A percentile compares a stretch with the other conserved stretches of the same genome.
phyloP scores from a whole-genome alignment of 2,797 vertebrate genomes.

The Pampus argenteus region DNA sequence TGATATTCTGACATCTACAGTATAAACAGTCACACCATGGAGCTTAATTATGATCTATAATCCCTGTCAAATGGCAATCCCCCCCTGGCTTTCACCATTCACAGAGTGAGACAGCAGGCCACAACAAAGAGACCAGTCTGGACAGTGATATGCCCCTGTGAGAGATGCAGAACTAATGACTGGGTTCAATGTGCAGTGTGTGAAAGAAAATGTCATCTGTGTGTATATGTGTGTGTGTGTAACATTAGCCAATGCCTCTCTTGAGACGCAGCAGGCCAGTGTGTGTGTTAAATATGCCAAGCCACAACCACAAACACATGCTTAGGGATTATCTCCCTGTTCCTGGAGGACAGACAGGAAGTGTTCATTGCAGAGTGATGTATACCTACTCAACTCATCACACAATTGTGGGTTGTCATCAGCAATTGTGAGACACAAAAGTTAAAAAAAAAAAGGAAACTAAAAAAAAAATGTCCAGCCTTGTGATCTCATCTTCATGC shows the following conservation, averaged over 20 bases:
- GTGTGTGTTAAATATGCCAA: conserved; percentile 37
- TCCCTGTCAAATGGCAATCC: conserved; percentile 43
- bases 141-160: conserved; percentile 40
- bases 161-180: conserved; percentile 45
- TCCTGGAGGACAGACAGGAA: conserved; percentile 27
- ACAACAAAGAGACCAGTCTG: conserved; percentile 17
- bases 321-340: conserved; percentile 52
- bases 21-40: conserved; percentile 26
- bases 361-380: neutral
- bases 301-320: conserved; percentile 45
- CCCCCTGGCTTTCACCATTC: conserved; percentile 30
- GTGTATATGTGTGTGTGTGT: conserved; percentile 10
- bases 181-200: conserved; percentile 9
- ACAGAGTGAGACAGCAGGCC: conserved; percentile 24
- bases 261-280: conserved; percentile 12
- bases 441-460: neutral
- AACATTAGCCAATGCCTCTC: conserved; percentile 31
- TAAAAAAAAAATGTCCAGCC: neutral
- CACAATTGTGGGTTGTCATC: conserved; percentile 9
- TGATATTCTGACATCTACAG: conserved; percentile 34
- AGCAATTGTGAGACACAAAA: neutral
- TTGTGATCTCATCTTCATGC: conserved; percentile 15
- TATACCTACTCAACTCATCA: conserved; percentile 13
- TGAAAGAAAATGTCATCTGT: neutral
- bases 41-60: conserved; percentile 63